Base-by-base conservation (phyloP, 1,140 invertebrate genomes). In the Drosophila suzukii region DNA sequence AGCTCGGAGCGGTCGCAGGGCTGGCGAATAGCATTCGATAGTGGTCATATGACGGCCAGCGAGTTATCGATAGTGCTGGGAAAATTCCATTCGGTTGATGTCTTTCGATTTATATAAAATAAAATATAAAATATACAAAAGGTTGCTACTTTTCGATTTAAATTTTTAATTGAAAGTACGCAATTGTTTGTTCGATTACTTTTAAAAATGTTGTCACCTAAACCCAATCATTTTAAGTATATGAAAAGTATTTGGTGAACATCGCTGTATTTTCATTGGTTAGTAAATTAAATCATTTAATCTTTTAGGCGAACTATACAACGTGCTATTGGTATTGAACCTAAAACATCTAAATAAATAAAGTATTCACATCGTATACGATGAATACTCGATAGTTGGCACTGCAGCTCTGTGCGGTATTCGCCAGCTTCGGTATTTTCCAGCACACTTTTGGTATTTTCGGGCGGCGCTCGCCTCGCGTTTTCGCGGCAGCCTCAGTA, bases 401-500 rank as follows among this genome's bases (percentile, higher is more conserved):
- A 27, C 2, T 66, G 34, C 27, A 59, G 6, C 15, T 13, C 30
- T 44, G 60, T 27, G 32, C n/a, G 20, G 30, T 43, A 49, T 41
- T 30, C 3, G 12, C 30, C 43, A 36, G 0, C 1, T 0, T 3
- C 3, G 38, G 51, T 49, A 68, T 36, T 30, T 68, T 15, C 6
- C 1, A 2, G 6, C 0, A 32, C 8, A 34, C 47, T 70, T 71
- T 71, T 50, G 68, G 65, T 71, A 71, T 71, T 71, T 71, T 71
- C 12, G n/a, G 17, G n/a, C 30, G 20, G 20, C 54, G 43, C 71
- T 32, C 36, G 27, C 30, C 8, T 73, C 38, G 68, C 49, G 57
- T 46, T 74, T 60, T 57, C 27, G 49, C 32, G 0, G 13, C 11
- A 51, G 20, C 34, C 51, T 84, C 46, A 85, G 81, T 81, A 57